Evolutionary conservation across 2,797 vertebrate species (phyloP).

Genomic region (Rhinatrema bivittatum): DNA sequence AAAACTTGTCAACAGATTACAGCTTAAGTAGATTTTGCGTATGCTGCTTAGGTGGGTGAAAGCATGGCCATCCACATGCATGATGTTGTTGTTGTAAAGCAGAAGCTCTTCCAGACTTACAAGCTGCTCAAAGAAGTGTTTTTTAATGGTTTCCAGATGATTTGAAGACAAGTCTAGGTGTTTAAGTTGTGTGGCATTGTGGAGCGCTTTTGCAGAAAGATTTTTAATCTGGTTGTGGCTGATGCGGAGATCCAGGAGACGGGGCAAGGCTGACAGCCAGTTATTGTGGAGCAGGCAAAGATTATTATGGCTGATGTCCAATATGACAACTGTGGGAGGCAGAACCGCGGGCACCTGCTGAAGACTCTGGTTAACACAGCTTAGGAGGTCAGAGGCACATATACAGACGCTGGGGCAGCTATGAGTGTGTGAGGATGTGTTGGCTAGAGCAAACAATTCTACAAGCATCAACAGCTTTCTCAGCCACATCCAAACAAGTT

Average conservation of each 20-base stretch:
- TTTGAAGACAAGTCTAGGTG: constrained; percentile 90
- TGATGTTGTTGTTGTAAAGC: constrained; percentile 80
- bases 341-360: constrained; percentile 48
- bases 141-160: constrained; percentile 52
- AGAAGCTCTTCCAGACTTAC: constrained; percentile 70
- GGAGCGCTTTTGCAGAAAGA: constrained; percentile 58
- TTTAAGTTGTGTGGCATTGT: constrained; percentile 64
- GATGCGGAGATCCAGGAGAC: constrained; percentile 63
- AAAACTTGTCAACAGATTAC: constrained; percentile 77
- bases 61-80: constrained; percentile 58
- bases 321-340: constrained; percentile 49
- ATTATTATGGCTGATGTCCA: constrained; percentile 83
- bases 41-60: constrained; percentile 61
- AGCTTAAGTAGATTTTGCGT: constrained; percentile 76
- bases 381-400: constrained; percentile 80
- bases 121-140: constrained; percentile 67
- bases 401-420: constrained; percentile 61
- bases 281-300: constrained; percentile 51
- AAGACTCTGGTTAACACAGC: constrained; percentile 65
- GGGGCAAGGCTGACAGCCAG: constrained; percentile 61
- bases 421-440: constrained; percentile 4
- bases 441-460: constrained; percentile 15
- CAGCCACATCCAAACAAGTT: constrained; percentile 19
- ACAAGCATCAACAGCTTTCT: constrained; percentile 38
- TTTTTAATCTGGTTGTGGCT: constrained; percentile 65